Evolutionary conservation across 2,888 invertebrate genomes (phyloP).

Genomic region (Perdita meconis): DNA sequence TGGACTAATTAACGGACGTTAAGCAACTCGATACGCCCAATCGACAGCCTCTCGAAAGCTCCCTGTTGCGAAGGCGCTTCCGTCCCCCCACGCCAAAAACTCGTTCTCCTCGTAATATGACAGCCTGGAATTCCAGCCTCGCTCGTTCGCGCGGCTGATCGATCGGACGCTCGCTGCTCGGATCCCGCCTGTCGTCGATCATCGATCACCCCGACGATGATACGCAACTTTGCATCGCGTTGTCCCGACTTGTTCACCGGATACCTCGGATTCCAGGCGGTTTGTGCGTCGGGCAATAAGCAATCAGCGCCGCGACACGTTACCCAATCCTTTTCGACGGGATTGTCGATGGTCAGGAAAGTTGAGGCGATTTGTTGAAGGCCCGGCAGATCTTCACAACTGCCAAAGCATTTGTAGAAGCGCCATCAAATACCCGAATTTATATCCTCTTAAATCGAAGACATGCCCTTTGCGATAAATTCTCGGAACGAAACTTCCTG

Average conservation of each 20-base stretch:
- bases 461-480: too few relatives aligned
- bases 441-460: too few relatives aligned
- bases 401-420: too few relatives aligned
- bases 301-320: slow-evolving; percentile 32
- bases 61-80: slow-evolving; percentile 2
- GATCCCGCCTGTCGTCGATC: slow-evolving; percentile 21
- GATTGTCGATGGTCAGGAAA: background rate
- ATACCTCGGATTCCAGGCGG: slow-evolving; percentile 29
- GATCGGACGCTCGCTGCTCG: slow-evolving; percentile 29
- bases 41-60: slow-evolving; percentile 40
- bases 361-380: background rate
- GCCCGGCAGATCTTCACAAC: background rate
- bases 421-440: too few relatives aligned
- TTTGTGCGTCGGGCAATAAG: slow-evolving; percentile 23
- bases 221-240: slow-evolving; percentile 35
- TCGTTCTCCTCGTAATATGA: slow-evolving; percentile 58
- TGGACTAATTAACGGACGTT: slow-evolving; percentile 77
- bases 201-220: slow-evolving; percentile 48
- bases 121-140: slow-evolving; percentile 51
- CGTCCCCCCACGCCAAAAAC: slow-evolving; percentile 35
- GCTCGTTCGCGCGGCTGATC: slow-evolving; percentile 21
- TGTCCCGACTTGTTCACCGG: slow-evolving; percentile 32
- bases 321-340: background rate
- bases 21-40: slow-evolving; percentile 58
- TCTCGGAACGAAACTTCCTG: too few relatives aligned